Percentiles rank a stretch among this genome's conserved stretches.
These are phyloP conservation scores for Synergus laeviventris DNA, from an alignment of 2,888 invertebrate species.

Conservation along the genomic window DNA sequence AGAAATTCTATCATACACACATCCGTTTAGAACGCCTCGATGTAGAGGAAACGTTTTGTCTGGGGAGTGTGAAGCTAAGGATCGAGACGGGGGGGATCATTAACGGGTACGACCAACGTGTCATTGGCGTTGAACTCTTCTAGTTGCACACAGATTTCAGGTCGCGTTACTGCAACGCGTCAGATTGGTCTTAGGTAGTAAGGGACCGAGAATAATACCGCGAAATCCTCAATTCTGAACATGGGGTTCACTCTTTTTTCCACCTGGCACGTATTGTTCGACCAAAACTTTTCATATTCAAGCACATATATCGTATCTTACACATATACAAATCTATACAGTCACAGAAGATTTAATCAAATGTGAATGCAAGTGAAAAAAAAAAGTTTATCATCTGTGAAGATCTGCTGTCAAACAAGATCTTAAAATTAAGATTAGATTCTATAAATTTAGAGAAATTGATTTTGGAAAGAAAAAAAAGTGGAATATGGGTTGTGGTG, in stretches of 20 bases:
- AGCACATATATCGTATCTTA: background rate
- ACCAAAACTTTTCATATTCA: background rate
- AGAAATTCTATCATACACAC: slow-evolving; percentile 74
- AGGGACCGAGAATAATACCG: slow-evolving; percentile 25
- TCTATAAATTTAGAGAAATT: background rate
- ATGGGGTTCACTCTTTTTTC: slow-evolving; percentile 12
- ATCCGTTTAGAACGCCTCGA: slow-evolving; percentile 73
- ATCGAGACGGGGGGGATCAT: slow-evolving; percentile 64
- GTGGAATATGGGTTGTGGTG: slow-evolving; percentile 42
- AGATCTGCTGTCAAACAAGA: background rate
- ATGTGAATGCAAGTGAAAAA: too few relatives aligned
- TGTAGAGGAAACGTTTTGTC: slow-evolving; percentile 68
- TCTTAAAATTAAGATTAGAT: background rate
- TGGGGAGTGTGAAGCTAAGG: slow-evolving; percentile 65
- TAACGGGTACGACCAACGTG: slow-evolving; percentile 62
- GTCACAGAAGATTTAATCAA: too few relatives aligned
- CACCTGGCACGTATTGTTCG: background rate
- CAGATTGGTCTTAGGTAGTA: slow-evolving; percentile 39
- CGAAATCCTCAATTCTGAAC: background rate
- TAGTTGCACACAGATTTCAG: slow-evolving; percentile 42
- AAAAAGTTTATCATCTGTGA: too few relatives aligned
- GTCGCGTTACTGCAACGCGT: slow-evolving; percentile 25
- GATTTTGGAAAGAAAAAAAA: slow-evolving; percentile 36
- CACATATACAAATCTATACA: too few relatives aligned
- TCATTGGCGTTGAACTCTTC: slow-evolving; percentile 53